These are phyloP conservation scores for Pocillopora damicornis DNA, from an alignment of 64 coral and sea anemone species.

Conservation along the genomic window DNA sequence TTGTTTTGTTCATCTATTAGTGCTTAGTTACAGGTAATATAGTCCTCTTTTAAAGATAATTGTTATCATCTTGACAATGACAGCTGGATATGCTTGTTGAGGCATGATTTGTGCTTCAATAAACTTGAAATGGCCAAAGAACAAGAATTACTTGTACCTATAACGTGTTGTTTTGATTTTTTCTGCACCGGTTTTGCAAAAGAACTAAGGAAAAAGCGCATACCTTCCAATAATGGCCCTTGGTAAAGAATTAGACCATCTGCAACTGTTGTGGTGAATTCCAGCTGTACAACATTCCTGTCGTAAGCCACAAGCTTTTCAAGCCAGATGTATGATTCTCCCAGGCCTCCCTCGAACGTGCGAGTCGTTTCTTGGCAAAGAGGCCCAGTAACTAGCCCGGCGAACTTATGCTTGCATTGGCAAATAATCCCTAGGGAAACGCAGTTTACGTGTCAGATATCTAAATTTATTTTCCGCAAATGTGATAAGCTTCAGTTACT, in stretches of 20 bases:
- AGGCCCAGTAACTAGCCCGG: conserved; percentile 34
- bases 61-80: no score
- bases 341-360: conserved; percentile 47
- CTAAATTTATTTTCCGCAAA: not conserved
- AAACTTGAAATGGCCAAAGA: no score
- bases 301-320: conserved; percentile 23
- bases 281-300: conserved; percentile 55
- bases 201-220: not conserved
- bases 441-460: not conserved
- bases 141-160: no score
- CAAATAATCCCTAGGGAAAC: conserved; percentile 39
- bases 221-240: conserved; percentile 54
- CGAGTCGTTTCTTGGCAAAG: conserved; percentile 56
- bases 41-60: no score
- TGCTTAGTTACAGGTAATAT: no score
- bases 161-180: no score
- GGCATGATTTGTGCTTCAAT: no score
- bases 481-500: no score
- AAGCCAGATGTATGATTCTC: conserved; percentile 73
- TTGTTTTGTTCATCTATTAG: no score
- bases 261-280: conserved; percentile 66
- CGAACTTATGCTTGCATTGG: conserved; percentile 35
- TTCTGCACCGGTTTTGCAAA: no score
- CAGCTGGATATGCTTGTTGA: no score
- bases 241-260: conserved; percentile 80